A percentile compares a stretch with the other conserved stretches of the same genome.
Evolutionary conservation across 2,888 invertebrate genomes (phyloP).

Genomic region (Polydrusus tereticollis): DNA sequence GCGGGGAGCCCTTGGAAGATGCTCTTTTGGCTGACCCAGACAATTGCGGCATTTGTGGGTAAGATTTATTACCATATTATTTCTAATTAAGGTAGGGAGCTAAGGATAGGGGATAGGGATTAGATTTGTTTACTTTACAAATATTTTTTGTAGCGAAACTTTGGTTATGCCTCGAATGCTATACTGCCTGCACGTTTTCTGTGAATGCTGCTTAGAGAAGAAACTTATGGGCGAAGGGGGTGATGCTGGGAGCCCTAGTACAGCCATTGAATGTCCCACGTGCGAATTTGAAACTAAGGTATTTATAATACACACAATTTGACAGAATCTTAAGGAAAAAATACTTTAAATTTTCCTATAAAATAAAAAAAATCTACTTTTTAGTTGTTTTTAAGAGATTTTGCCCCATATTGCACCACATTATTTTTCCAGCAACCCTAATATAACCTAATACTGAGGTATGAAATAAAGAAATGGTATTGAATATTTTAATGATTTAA

Average conservation of each 20-base stretch:
- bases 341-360: too few species aligned
- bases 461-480: too few species aligned
- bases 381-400: not conserved
- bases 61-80: conserved; percentile 51
- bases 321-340: too few species aligned
- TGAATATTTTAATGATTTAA: not conserved
- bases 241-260: conserved; percentile 75
- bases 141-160: conserved; percentile 58
- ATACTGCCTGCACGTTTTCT: conserved; percentile 95
- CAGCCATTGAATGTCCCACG: conserved; percentile 80
- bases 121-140: conserved; percentile 55
- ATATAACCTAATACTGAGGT: not conserved
- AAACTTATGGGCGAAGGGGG: conserved; percentile 80
- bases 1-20: conserved; percentile 64
- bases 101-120: not conserved
- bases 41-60: conserved; percentile 67
- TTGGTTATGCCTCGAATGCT: conserved; percentile 88
- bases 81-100: not conserved
- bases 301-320: conserved; percentile 40
- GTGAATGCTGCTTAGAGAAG: conserved; percentile 91
- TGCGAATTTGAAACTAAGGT: conserved; percentile 91
- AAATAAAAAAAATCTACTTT: too few species aligned
- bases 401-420: conserved; percentile 8
- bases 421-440: not conserved
- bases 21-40: conserved; percentile 66